Evolutionary conservation across 2,113 vertebrate genomes (phyloP), one percentile per base, ranked within the genome.

Genomic region (Piprites chloris): DNA sequence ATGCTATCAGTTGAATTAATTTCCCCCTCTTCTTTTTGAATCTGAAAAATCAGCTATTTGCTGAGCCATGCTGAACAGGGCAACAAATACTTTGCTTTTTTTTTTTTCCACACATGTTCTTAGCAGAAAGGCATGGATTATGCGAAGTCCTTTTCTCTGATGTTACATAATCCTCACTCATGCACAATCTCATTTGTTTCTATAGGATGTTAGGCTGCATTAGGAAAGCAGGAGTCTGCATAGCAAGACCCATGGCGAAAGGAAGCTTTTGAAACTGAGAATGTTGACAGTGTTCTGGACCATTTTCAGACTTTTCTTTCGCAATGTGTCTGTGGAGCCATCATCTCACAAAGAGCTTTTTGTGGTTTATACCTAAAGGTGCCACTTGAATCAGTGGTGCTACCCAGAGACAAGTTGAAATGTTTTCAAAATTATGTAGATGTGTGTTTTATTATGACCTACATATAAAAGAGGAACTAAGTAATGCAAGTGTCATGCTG

Each of bases 281-380:
- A 56, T 11, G 32, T 23, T 91, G 69, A 49, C 80, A 92, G 69
- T 33, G 41, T 62, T 68, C 84, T 94, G 91, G 91, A 85, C 39
- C 33, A 32, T 66, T 85, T 95, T 94, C 87, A 96, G 77, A 65
- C 53, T 33, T 33, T 92, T 47, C 77, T 90, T 94, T 89, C 74
- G 73, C 26, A 53, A 33, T 4, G 5, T 79, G 46, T 55, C 67
- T 67, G n/a, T n/a, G 35, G 16, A 89, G 46, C 42, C 59, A 79
- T 68, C 44, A 74, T 86, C 59, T 80, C 66, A 87, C 76, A 93
- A 96, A 93, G 79, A 86, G 59, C 32, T 37, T 91, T 92, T 77
- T 87, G 79, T 84, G 30, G 6, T 80, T 92, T 83, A 22, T 81
- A 92, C 65, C 63, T 90, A 88, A 79, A 86, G 50, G 30, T 93